These are phyloP conservation scores for Cerastis rubricosa DNA, from an alignment of 2,888 invertebrate species.

Conservation along the genomic window DNA sequence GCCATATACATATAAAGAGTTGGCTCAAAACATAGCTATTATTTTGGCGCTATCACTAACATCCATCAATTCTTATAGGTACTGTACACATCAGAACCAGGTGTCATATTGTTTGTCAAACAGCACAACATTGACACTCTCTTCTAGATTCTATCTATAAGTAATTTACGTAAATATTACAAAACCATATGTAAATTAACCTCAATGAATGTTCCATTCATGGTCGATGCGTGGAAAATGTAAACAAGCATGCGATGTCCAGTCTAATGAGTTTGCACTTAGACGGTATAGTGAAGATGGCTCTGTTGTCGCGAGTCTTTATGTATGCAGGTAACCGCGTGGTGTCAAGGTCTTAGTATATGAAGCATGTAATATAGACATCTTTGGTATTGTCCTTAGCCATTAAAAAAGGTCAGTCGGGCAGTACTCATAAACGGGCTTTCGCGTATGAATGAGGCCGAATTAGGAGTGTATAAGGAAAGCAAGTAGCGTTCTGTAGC, in stretches of 20 bases:
- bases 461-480: background rate
- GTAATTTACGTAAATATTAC: constrained; percentile 81
- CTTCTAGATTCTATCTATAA: constrained; percentile 50
- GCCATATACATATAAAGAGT: background rate
- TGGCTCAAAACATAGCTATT: background rate
- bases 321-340: constrained; percentile 6
- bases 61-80: background rate
- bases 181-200: constrained; percentile 35
- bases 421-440: background rate
- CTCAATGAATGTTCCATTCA: constrained; percentile 40
- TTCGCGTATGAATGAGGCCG: background rate
- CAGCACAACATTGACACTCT: background rate
- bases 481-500: background rate
- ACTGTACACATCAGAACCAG: background rate
- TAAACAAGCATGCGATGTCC: constrained; percentile 43
- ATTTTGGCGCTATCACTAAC: background rate
- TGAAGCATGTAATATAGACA: constrained; percentile 7
- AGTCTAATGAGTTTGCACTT: constrained; percentile 33
- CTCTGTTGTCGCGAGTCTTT: constrained; percentile 9
- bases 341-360: constrained; percentile 35
- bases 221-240: constrained; percentile 30
- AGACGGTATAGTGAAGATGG: constrained; percentile 27
- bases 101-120: background rate
- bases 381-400: constrained; percentile 14
- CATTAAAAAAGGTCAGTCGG: constrained; percentile 6